Evolutionary conservation across 2,113 vertebrate genomes (phyloP).

Genomic region (Petrocephalus zakoni): DNA sequence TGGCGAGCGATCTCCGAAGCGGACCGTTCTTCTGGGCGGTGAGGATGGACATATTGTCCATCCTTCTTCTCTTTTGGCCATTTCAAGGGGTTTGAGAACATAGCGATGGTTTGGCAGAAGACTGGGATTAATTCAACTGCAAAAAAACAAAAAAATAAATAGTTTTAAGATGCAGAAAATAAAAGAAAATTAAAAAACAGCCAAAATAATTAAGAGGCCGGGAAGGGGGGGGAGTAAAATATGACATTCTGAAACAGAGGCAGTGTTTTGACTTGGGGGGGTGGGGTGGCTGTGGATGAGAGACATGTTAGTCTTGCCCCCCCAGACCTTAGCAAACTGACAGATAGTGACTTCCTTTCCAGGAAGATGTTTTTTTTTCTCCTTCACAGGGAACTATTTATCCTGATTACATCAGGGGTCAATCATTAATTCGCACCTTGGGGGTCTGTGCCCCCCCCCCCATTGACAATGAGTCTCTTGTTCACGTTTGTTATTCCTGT

Average conservation of each 20-base stretch:
- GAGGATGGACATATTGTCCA: not conserved
- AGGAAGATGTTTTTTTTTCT: slow-evolving; percentile 47
- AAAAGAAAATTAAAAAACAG: slow-evolving; percentile 30
- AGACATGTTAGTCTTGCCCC: slow-evolving; percentile 55
- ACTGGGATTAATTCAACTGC: slow-evolving; percentile 15
- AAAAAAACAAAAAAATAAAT: slow-evolving; percentile 27
- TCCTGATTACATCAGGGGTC: slow-evolving; percentile 73
- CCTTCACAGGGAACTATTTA: slow-evolving; percentile 67
- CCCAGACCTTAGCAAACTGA: slow-evolving; percentile 42
- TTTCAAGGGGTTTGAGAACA: not conserved
- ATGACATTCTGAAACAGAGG: slow-evolving; percentile 49
- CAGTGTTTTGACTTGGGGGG: slow-evolving; percentile 41
- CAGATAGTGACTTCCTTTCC: slow-evolving; percentile 61
- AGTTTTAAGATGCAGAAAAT: slow-evolving; percentile 37
- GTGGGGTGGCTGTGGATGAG: slow-evolving; percentile 38
- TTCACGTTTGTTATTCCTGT: slow-evolving; percentile 68
- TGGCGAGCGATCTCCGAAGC: not conserved
- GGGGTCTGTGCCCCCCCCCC: slow-evolving; percentile 55
- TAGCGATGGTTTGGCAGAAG: slow-evolving; percentile 14
- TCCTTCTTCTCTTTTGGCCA: not conserved
- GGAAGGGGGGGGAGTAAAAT: slow-evolving; percentile 39
- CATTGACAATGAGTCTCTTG: slow-evolving; percentile 67
- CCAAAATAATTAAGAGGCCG: slow-evolving; percentile 32
- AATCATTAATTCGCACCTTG: slow-evolving; percentile 77
- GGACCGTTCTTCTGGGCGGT: not conserved